Conservation (phyloP, 64 coral and sea anemone genomes). For the Pocillopora damicornis region DNA sequence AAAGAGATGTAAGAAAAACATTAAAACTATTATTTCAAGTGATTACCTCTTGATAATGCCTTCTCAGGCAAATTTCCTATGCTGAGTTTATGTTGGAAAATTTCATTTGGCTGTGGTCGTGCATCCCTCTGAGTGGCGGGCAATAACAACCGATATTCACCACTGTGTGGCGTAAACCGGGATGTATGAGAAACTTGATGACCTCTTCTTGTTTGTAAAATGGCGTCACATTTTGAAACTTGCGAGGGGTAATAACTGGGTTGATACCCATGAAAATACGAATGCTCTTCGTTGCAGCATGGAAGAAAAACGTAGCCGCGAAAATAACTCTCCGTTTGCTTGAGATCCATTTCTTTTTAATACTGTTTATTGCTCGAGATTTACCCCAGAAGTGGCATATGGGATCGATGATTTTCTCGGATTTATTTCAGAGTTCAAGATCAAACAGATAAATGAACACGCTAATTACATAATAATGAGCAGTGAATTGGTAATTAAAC, state of each 20-base stretch:
- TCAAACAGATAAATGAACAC: slow-evolving; percentile 2
- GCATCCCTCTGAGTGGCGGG: neutral
- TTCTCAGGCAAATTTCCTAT: neutral
- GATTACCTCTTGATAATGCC: neutral
- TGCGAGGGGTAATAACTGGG: neutral
- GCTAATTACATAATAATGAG: slow-evolving; percentile 7
- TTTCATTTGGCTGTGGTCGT: neutral
- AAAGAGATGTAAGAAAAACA: too few species aligned
- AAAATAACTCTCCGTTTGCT: neutral
- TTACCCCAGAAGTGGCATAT: neutral
- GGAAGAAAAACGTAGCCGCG: slow-evolving; percentile 30
- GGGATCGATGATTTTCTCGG: neutral
- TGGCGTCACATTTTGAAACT: neutral
- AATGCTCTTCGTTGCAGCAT: neutral
- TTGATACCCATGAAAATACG: neutral
- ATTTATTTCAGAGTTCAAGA: slow-evolving; percentile 20
- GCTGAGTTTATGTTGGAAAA: neutral
- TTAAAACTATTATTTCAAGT: neutral
- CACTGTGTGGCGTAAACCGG: neutral
- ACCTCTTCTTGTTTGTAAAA: neutral
- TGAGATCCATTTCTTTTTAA: neutral
- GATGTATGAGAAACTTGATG: neutral
- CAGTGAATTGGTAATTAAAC: neutral
- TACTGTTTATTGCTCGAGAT: too few species aligned
- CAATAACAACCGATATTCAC: neutral